Evolutionary conservation across 2,797 vertebrate genomes (phyloP).

Genomic region (Pelodytes ibericus): DNA sequence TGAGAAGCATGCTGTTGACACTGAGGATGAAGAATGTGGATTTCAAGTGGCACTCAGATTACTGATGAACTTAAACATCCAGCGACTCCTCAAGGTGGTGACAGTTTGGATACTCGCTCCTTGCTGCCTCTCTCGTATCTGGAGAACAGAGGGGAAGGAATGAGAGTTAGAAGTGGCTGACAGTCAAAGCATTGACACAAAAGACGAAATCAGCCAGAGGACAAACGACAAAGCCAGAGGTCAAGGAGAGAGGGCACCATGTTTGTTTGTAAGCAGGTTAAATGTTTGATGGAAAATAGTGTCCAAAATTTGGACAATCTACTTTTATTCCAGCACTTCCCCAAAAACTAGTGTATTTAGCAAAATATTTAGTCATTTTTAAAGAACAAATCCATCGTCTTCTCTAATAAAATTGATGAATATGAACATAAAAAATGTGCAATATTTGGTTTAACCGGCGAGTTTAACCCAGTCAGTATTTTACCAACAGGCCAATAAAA

Average conservation of each 20-base stretch:
- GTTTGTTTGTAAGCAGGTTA: neutral
- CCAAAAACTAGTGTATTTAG: no score
- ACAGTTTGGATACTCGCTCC: constrained; percentile 66
- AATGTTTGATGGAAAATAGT: no score
- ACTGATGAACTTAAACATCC: constrained; percentile 68
- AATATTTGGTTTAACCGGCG: no score
- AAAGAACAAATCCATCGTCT: no score
- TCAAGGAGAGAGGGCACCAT: constrained; percentile 31
- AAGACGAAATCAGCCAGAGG: neutral
- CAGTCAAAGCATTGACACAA: constrained; percentile 37
- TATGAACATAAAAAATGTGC: no score
- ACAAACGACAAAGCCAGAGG: constrained; percentile 42
- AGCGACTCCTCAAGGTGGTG: constrained; percentile 62
- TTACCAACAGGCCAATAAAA: no score
- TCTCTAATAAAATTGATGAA: no score
- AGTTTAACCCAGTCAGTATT: no score
- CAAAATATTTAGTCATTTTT: no score
- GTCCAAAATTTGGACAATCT: no score
- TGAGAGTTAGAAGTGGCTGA: constrained; percentile 50
- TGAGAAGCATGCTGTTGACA: constrained; percentile 82
- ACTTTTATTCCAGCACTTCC: no score
- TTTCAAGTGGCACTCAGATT: constrained; percentile 65
- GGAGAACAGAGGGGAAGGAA: constrained; percentile 52
- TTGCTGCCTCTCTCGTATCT: constrained; percentile 14
- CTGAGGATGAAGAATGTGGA: constrained; percentile 64